phyloP scores from a whole-genome alignment of 2,797 vertebrate genomes.

The Hypotaenidia okinawae region DNA sequence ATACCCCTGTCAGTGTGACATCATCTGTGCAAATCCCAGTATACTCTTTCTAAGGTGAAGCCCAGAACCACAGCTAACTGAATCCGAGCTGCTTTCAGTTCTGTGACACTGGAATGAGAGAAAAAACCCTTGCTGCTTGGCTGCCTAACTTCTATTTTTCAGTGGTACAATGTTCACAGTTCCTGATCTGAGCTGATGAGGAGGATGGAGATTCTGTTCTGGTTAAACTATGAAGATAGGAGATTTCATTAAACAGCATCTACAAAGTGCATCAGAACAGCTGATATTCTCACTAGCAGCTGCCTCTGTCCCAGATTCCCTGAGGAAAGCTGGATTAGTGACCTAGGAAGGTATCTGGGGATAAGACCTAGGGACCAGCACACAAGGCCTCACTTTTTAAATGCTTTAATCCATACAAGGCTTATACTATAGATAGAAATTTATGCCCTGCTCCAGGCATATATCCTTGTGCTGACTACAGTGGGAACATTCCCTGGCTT shows the following conservation, averaged over 20 bases:
- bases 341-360: neutral
- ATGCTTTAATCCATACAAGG: neutral
- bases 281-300: neutral
- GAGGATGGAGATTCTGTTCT: neutral
- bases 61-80: neutral
- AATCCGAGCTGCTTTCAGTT: neutral
- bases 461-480: neutral
- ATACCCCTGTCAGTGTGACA: neutral
- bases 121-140: neutral
- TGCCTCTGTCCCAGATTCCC: neutral
- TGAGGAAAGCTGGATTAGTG: conserved; percentile 4
- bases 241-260: neutral
- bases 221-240: neutral
- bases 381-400: neutral
- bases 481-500: conserved; percentile 46
- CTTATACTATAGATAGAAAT: neutral
- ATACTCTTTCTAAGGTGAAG: neutral
- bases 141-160: neutral
- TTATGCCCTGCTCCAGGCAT: neutral
- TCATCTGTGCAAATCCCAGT: neutral
- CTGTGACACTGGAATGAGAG: neutral
- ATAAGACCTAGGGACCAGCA: neutral
- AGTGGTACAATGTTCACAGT: neutral
- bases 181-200: neutral
- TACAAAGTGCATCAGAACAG: neutral